Evolutionary conservation across 1,140 invertebrate species (phyloP).

Genomic region (Rhizoglyphus robini): DNA sequence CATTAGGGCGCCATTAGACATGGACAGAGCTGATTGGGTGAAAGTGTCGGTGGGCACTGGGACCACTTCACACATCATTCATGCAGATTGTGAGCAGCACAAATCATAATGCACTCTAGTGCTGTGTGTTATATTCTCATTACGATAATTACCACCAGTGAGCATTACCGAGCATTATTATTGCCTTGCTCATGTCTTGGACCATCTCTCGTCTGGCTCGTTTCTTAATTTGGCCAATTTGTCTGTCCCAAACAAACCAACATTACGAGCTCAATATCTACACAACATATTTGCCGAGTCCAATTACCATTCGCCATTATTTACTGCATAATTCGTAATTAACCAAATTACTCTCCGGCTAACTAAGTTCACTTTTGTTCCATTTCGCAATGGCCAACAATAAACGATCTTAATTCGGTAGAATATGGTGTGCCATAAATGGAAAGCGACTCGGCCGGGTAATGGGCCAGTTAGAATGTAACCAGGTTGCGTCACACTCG

Average conservation of each 20-base stretch:
- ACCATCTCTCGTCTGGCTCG: background rate
- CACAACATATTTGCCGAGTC: no score
- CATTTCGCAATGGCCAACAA: background rate
- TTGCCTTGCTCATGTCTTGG: no score
- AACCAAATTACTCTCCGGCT: background rate
- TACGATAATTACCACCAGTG: conserved; percentile 8
- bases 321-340: conserved; percentile 4
- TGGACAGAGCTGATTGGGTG: no score
- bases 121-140: background rate
- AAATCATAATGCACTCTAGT: background rate
- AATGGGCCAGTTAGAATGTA: no score
- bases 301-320: background rate
- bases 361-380: background rate
- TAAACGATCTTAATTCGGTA: no score
- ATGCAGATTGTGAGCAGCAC: background rate
- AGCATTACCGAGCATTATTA: background rate
- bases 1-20: background rate
- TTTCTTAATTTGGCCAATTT: conserved; percentile 9
- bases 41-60: no score
- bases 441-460: no score
- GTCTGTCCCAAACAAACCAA: background rate
- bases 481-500: no score
- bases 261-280: no score
- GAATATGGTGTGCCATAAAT: no score
- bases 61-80: conserved; percentile 3